Evolutionary conservation across 2,113 vertebrate species (phyloP).

Genomic region (Notarius quadriscutis): DNA sequence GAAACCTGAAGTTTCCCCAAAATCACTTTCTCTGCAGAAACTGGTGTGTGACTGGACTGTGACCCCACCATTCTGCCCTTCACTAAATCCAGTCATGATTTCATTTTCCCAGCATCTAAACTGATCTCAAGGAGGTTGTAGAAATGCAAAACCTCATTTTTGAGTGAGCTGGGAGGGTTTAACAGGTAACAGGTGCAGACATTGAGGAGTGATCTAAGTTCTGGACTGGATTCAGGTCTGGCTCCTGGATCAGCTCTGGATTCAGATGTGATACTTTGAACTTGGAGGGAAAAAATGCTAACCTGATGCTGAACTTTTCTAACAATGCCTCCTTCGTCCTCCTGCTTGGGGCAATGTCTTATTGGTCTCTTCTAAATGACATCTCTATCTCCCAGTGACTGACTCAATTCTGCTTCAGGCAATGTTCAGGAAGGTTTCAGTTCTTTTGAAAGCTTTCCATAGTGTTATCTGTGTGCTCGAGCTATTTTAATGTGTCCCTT

Average conservation of each 20-base stretch:
- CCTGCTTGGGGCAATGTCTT: not conserved
- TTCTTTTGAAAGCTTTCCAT: not conserved
- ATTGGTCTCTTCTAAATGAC: not conserved
- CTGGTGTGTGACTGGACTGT: no score
- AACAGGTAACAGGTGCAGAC: not conserved
- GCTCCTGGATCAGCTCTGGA: not conserved
- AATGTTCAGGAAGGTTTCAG: not conserved
- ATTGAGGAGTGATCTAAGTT: not conserved
- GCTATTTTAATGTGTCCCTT: not conserved
- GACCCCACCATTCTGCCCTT: no score
- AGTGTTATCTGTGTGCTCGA: not conserved
- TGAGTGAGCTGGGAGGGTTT: not conserved
- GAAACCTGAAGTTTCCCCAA: no score
- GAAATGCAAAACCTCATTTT: not conserved
- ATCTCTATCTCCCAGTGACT: not conserved
- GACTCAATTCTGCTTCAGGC: not conserved
- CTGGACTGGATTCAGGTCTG: not conserved
- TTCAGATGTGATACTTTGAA: not conserved
- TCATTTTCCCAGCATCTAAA: no score
- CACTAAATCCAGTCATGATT: no score
- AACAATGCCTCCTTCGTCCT: not conserved
- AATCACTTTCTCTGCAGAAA: no score
- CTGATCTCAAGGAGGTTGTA: no score
- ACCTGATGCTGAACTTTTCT: not conserved
- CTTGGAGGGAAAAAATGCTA: no score